Evolutionary conservation across 2,113 vertebrate genomes (phyloP).

Genomic region (Vombatus ursinus): DNA sequence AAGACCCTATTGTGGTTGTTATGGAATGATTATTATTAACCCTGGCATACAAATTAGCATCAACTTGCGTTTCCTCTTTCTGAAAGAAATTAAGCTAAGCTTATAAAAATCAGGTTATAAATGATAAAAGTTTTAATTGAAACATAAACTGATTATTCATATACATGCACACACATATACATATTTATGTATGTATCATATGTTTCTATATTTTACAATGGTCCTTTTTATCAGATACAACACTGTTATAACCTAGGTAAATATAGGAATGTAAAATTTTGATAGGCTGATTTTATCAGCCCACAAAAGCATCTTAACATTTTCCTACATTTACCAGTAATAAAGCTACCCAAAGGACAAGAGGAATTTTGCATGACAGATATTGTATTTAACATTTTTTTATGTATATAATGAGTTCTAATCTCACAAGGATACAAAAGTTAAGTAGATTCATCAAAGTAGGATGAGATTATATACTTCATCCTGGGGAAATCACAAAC

Average conservation of each 20-base stretch:
- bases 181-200: background rate
- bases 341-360: constrained; percentile 35
- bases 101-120: background rate
- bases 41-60: constrained; percentile 51
- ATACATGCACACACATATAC: background rate
- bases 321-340: constrained; percentile 21
- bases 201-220: background rate
- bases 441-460: background rate
- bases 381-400: background rate
- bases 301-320: constrained; percentile 7
- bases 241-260: background rate
- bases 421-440: background rate
- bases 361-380: background rate
- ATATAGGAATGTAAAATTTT: constrained; percentile 18
- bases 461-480: background rate
- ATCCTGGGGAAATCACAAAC: background rate
- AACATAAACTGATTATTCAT: background rate
- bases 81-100: background rate
- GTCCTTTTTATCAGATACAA: constrained; percentile 3
- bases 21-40: constrained; percentile 33
- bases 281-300: background rate
- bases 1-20: constrained; percentile 46
- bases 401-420: background rate
- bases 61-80: background rate
- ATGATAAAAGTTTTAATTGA: constrained; percentile 26